Conservation (phyloP, 2,888 invertebrate species). For the Sarcophaga rosellei region DNA sequence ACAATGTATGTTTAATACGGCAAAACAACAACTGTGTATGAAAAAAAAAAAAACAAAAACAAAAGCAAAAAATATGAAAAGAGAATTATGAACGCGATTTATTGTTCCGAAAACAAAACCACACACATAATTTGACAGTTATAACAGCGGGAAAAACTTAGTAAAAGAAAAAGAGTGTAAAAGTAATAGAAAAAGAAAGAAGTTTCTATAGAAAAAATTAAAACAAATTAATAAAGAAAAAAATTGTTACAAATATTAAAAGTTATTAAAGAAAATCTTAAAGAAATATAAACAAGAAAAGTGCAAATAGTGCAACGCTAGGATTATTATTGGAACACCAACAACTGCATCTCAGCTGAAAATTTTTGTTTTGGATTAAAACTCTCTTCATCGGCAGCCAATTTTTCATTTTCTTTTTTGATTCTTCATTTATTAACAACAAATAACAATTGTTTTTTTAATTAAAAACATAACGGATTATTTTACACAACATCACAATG, state of each 20-base stretch:
- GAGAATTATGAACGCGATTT: conserved; percentile 58
- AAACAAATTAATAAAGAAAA: neutral
- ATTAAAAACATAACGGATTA: conserved; percentile 62
- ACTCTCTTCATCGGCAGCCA: conserved; percentile 10
- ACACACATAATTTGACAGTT: conserved; percentile 50
- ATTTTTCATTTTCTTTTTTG: conserved; percentile 11
- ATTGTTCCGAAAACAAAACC: conserved; percentile 24
- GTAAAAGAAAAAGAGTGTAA: conserved; percentile 29
- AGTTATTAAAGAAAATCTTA: conserved; percentile 6
- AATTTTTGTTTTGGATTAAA: conserved; percentile 43
- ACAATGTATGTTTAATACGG: conserved; percentile 34
- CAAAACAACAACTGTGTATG: conserved; percentile 39
- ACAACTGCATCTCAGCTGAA: neutral
- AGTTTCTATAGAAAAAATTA: neutral
- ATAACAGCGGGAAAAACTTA: conserved; percentile 60
- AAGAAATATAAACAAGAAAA: neutral
- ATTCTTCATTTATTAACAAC: too few species aligned
- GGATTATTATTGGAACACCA: conserved; percentile 21
- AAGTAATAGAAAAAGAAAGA: conserved; percentile 2
- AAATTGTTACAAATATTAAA: conserved; percentile 1
- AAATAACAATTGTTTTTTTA: conserved; percentile 21
- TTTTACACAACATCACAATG: conserved; percentile 72
- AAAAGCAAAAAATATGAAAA: conserved; percentile 52
- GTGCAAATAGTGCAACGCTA: neutral
- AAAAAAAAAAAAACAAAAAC: conserved; percentile 41